Evolutionary conservation across 2,797 vertebrate genomes (phyloP), one percentile per base, ranked within the genome.

Genomic region (Podarcis siculus): DNA sequence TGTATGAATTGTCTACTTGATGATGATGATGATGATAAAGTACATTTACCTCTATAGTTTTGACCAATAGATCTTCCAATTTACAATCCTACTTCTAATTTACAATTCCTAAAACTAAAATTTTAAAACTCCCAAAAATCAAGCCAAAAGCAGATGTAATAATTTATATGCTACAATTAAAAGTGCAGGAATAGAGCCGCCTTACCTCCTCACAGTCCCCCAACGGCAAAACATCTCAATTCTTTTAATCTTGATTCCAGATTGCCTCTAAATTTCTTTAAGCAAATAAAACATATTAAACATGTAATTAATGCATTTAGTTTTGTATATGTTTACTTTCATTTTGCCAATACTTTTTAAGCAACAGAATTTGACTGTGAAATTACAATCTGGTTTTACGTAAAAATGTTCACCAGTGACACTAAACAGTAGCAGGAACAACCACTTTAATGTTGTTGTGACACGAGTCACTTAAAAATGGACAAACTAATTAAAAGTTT

Each of bases 151-250:
- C 8, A 78, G 90, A 30, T 79, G 55, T 76, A 23, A 89, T 77
- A 27, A 72, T 4, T 79, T 79, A 55, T 91, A 86, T 25, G 79
- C 3, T 55, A 5, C 0, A 6, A 5, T 89, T 86, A 27, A 80
- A 88, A 87, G 27, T 71, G 2, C n/a, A 5, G 32, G 32, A 81
- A 42, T 64, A 37, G 17, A 66, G 30, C 1, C 17, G 82, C 13
- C 95, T 94, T 96, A 97, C 97, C 97, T 97, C 86, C 94, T 97
- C 91, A 95, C 82, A 78, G 92, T 91, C 92, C 92, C 94, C 94
- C 96, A 92, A 91, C 92, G 90, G 95, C 92, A 95, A 95, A 97
- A 97, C 97, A 97, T 97, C 91, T 95, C 96, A 94, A 89, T 94
- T 89, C 86, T 88, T 55, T 55, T 91, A 19, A 15, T 86, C 42